These are phyloP conservation scores for Odocoileus virginianus DNA, from an alignment of 2,113 vertebrate genomes.

Conservation along the genomic window DNA sequence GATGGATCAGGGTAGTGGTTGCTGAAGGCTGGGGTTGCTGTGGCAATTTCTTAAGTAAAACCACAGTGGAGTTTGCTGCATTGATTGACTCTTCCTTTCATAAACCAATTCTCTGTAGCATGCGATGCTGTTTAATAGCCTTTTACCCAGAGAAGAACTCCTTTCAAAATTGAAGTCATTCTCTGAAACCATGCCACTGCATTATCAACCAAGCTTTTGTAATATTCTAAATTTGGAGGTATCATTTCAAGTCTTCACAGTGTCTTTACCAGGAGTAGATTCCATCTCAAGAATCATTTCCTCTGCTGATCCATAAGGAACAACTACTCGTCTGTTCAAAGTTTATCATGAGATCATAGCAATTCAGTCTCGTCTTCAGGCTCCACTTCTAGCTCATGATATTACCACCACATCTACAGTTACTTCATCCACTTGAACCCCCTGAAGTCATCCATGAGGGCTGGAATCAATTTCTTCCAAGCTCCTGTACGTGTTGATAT, in stretches of 20 bases:
- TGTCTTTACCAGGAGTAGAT: not conserved
- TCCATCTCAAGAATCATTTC: not conserved
- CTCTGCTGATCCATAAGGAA: not conserved
- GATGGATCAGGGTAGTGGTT: not conserved
- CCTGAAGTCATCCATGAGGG: not conserved
- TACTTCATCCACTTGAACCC: not conserved
- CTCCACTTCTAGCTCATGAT: not conserved
- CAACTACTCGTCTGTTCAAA: not conserved
- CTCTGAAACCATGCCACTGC: not conserved
- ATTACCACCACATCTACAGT: not conserved
- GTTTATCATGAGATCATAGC: not conserved
- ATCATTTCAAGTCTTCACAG: not conserved
- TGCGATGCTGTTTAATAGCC: not conserved
- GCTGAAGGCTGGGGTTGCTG: not conserved
- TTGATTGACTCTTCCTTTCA: not conserved
- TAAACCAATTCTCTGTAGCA: not conserved
- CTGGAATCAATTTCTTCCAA: not conserved
- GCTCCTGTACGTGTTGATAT: not conserved
- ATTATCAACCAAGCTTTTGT: not conserved
- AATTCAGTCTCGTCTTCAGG: not conserved
- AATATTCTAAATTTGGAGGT: not conserved
- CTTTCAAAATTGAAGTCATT: not conserved
- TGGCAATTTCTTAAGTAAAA: not conserved
- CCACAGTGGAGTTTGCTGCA: not conserved
- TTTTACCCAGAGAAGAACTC: not conserved